Evolutionary conservation across 2,113 vertebrate species (phyloP), one percentile per base, ranked within the genome.

Genomic region (Sisor rabdophorus): DNA sequence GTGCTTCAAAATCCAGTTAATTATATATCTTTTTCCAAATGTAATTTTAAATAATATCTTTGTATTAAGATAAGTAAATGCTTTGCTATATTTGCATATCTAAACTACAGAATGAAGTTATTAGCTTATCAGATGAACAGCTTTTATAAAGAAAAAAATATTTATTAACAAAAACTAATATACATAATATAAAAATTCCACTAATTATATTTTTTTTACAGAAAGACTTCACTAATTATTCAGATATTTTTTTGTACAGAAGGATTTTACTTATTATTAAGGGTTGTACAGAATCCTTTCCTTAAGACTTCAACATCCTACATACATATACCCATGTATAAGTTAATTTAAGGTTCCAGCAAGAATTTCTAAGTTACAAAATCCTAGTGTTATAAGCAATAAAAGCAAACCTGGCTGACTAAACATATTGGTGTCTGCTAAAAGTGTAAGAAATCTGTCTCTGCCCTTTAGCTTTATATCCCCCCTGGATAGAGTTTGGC

Each of bases 1-100:
- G 74, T 76, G 74, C 63, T 76, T 58, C n/a, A 32, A 58, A 65
- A 65, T 48, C 47, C 52, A 58, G 19, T 17, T 69, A 75, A 0
- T 54, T 44, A 61, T 65, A 75, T 16, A 56, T 10, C 47, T 28
- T 44, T 76, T 67, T 75, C 82, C 74, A 28, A 44, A 44, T 44
- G 5, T 44, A 9, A 44, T 44, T 44, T 44, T 10, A 7, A 44
- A 44, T 4, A 9, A 44, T 36, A 36, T 3, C 32, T 36, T 36
- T 24, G 44, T 71, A 76, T 11, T 67, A 73, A 8, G 44, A 72
- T 61, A 7, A 54, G 79, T 79, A 26, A 59, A 69, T 79, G 28
- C 69, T 70, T 61, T 63, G 48, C 24, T 52, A 36, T 75, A 55
- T 19, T 56, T 20, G 19, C 19, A 56, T 11, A 2, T 28, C 10